Conservation (phyloP, 2,888 invertebrate species). For the Dione vanillae region DNA sequence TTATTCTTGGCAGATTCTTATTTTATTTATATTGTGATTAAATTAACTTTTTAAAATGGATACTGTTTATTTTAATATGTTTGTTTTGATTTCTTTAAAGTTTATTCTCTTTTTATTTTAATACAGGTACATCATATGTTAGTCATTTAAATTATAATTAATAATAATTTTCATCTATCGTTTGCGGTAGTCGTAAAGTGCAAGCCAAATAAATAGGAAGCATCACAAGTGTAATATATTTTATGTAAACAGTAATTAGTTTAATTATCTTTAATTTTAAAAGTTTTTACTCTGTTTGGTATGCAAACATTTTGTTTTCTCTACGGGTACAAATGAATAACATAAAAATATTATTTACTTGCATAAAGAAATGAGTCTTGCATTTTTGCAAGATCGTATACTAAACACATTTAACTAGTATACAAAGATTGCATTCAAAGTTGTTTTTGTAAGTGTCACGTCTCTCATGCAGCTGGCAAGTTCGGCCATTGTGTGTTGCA, state of each 20-base stretch:
- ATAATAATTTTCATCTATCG: constrained; percentile 2
- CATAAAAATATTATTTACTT: no score
- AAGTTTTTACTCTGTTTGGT: background rate
- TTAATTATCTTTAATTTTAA: background rate
- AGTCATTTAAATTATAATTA: background rate
- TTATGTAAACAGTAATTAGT: background rate
- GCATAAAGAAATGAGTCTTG: background rate
- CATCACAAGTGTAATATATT: background rate
- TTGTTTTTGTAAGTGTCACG: background rate
- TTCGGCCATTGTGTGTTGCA: constrained; percentile 33
- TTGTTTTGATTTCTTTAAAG: background rate
- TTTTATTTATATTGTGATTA: background rate
- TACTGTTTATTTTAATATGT: constrained; percentile 10
- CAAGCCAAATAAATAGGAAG: constrained; percentile 18
- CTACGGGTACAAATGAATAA: no score
- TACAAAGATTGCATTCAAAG: constrained; percentile 9
- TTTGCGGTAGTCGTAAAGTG: constrained; percentile 11
- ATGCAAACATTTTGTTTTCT: no score
- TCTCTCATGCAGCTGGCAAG: background rate
- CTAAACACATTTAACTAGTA: background rate
- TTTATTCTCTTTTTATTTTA: background rate
- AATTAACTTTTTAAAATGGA: background rate
- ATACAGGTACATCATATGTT: background rate
- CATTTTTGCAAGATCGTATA: background rate
- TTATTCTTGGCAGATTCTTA: constrained; percentile 29